Conservation (phyloP, 2,113 vertebrate genomes). For the Cathartes aura region DNA sequence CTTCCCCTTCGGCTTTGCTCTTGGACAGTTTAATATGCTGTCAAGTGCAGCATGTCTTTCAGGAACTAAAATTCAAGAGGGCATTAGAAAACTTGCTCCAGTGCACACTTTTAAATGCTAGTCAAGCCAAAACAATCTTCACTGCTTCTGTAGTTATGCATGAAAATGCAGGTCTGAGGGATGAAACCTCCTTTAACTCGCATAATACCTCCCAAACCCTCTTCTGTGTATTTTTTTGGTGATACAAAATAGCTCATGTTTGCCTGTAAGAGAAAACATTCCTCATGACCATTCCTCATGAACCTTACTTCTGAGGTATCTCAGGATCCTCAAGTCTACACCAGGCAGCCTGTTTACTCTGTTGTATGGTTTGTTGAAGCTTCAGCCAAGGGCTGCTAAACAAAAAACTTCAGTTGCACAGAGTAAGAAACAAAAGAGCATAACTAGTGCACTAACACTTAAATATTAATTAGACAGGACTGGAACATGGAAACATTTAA, state of each 20-base stretch:
- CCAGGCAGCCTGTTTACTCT: not conserved
- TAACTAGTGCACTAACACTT: not conserved
- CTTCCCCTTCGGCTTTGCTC: not conserved
- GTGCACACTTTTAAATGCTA: not conserved
- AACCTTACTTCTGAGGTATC: not conserved
- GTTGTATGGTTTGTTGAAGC: not conserved
- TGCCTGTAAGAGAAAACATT: not conserved
- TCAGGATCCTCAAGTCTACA: not conserved
- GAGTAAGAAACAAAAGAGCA: not conserved
- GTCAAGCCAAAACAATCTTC: not conserved
- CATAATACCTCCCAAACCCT: not conserved
- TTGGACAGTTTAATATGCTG: not conserved
- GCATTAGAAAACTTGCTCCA: not conserved
- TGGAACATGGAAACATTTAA: slow-evolving; percentile 36
- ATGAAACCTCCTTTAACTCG: not conserved
- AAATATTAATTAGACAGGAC: slow-evolving; percentile 61
- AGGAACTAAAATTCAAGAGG: not conserved
- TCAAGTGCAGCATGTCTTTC: not conserved
- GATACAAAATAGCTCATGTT: not conserved
- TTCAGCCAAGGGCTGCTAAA: not conserved
- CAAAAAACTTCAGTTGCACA: not conserved
- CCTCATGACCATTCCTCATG: not conserved
- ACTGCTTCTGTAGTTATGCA: not conserved
- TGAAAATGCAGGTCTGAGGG: not conserved
- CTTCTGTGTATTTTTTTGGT: not conserved